Evolutionary conservation across 2,797 vertebrate genomes (phyloP).

Genomic region (Lutjanus argentimaculatus): DNA sequence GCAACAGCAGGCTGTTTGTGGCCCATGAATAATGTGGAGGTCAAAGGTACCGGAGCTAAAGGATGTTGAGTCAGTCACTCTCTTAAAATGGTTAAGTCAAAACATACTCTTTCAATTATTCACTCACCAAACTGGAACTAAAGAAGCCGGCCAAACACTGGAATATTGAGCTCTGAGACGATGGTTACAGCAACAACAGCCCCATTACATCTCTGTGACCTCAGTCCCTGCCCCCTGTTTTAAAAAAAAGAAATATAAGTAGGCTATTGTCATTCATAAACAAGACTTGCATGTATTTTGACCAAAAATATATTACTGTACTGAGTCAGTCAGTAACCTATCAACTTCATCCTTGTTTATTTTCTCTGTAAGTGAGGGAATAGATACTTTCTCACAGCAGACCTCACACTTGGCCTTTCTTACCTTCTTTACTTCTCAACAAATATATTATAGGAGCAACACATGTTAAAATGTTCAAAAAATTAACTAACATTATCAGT

Average conservation of each 20-base stretch:
- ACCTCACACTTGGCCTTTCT: not conserved
- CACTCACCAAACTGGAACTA: constrained; percentile 47
- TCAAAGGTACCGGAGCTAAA: constrained; percentile 72
- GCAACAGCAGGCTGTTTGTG: constrained; percentile 60
- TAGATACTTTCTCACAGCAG: not conserved
- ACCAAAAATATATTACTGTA: not conserved
- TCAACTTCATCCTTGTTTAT: not conserved
- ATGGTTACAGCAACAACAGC: constrained; percentile 24
- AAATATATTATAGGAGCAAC: not conserved
- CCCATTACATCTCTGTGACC: constrained; percentile 33
- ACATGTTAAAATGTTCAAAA: too few species aligned
- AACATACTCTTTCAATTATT: constrained; percentile 74
- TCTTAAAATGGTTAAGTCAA: constrained; percentile 66
- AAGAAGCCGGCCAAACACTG: constrained; percentile 28
- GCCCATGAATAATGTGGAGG: constrained; percentile 74
- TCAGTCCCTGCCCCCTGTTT: constrained; percentile 1
- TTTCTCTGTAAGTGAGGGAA: not conserved
- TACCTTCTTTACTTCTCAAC: not conserved
- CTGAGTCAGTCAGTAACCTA: not conserved
- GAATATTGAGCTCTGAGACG: constrained; percentile 44
- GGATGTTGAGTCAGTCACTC: constrained; percentile 74
- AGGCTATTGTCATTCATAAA: not conserved
- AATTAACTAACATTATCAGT: too few species aligned
- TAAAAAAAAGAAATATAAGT: not conserved
- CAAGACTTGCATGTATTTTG: not conserved